A percentile compares a stretch with the other conserved stretches of the same genome.
Evolutionary conservation across 2,888 invertebrate genomes (phyloP).

Genomic region (Strigamia maritima): DNA sequence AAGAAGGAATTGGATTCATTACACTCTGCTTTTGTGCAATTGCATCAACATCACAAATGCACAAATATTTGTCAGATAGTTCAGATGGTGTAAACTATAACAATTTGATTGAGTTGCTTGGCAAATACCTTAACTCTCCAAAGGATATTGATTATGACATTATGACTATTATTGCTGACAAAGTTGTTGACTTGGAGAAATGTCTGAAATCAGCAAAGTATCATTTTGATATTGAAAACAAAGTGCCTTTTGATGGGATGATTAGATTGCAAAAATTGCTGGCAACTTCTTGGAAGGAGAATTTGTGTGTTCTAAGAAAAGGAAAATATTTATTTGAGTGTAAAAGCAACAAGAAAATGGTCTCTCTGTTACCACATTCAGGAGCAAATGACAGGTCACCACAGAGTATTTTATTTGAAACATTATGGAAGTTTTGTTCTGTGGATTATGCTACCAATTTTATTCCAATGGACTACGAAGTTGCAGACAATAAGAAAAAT

Average conservation of each 20-base stretch:
- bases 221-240: neutral
- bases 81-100: neutral
- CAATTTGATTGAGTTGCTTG: neutral
- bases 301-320: neutral
- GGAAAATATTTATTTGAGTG: neutral
- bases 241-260: neutral
- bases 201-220: neutral
- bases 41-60: neutral
- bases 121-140: neutral
- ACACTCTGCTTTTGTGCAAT: conserved; percentile 1
- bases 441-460: neutral
- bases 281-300: neutral
- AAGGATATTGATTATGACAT: too few relatives aligned
- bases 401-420: neutral
- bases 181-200: neutral
- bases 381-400: neutral
- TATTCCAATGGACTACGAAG: neutral
- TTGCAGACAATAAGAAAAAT: neutral
- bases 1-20: neutral
- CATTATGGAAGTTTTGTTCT: neutral
- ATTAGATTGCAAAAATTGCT: neutral
- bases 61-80: neutral
- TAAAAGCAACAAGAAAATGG: neutral
- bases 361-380: neutral
- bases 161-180: too few relatives aligned